Evolutionary conservation across 2,113 vertebrate species (phyloP).

Genomic region (Candoia aspera): DNA sequence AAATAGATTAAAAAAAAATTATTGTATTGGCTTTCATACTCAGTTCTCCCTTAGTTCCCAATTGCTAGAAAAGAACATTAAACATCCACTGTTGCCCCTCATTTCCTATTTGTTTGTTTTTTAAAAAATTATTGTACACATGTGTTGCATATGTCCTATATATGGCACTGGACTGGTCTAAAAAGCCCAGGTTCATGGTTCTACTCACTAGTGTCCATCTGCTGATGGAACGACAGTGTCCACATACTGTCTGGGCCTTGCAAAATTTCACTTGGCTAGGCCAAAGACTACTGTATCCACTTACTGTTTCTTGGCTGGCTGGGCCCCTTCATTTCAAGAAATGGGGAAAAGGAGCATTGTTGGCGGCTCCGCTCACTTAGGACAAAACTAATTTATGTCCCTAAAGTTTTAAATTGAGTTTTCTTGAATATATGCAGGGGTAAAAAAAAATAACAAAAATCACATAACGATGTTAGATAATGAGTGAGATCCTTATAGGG

Average conservation of each 20-base stretch:
- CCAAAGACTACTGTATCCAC: not conserved
- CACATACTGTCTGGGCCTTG: not conserved
- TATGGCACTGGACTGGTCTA: not conserved
- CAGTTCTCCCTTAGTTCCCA: not conserved
- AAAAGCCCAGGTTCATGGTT: not conserved
- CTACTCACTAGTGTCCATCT: not conserved
- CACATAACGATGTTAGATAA: not conserved
- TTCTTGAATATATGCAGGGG: not conserved
- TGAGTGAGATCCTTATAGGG: not conserved
- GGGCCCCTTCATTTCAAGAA: not conserved
- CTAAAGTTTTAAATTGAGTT: not conserved
- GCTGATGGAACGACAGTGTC: not conserved
- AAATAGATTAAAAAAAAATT: conserved; percentile 27
- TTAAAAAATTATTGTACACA: not conserved
- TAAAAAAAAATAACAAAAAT: not conserved
- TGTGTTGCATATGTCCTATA: not conserved
- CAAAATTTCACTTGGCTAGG: not conserved
- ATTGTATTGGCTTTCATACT: conserved; percentile 27
- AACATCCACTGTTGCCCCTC: not conserved
- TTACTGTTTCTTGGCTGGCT: not conserved
- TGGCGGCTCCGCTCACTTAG: not conserved
- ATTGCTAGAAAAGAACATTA: not conserved
- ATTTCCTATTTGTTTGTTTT: not conserved
- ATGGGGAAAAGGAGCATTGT: not conserved
- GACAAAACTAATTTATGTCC: not conserved